A percentile compares a stretch with the other conserved stretches of the same genome.
Conservation (phyloP, 2,797 vertebrate species). For the Discoglossus pictus region DNA sequence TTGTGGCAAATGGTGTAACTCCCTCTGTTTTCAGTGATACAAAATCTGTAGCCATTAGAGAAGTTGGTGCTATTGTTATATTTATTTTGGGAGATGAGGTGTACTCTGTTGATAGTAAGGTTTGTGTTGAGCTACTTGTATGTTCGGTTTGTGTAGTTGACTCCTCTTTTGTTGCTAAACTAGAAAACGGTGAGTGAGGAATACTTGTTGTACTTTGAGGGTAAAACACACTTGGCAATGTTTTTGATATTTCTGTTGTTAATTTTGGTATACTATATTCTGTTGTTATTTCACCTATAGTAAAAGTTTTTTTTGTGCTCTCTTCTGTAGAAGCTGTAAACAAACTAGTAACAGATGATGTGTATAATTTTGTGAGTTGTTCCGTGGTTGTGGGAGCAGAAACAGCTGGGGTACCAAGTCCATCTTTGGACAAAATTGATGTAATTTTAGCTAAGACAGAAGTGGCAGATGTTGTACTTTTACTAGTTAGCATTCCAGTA, state of each 20-base stretch:
- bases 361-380: slow-evolving; percentile 8
- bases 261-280: slow-evolving; percentile 13
- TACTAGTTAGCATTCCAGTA: slow-evolving; percentile 55
- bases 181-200: slow-evolving; percentile 2
- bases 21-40: slow-evolving; percentile 51
- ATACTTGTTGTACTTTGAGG: not conserved
- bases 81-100: slow-evolving; percentile 37
- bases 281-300: slow-evolving; percentile 19
- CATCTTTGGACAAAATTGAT: slow-evolving; percentile 34
- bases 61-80: slow-evolving; percentile 57
- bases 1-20: slow-evolving; percentile 52
- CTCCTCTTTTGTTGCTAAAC: slow-evolving; percentile 31
- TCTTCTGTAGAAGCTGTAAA: slow-evolving; percentile 5
- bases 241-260: slow-evolving; percentile 15
- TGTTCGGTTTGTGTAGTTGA: slow-evolving; percentile 24
- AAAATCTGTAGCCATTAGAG: slow-evolving; percentile 42
- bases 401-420: slow-evolving; percentile 31
- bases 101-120: slow-evolving; percentile 49
- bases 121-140: slow-evolving; percentile 47
- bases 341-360: not conserved
- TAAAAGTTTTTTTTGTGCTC: slow-evolving; percentile 6
- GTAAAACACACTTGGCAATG: not conserved
- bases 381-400: not conserved
- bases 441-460: slow-evolving; percentile 55
- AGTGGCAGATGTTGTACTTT: slow-evolving; percentile 37